Evolutionary conservation across 2,113 vertebrate genomes (phyloP), one percentile per base, ranked within the genome.

Genomic region (Callaeas wilsoni): DNA sequence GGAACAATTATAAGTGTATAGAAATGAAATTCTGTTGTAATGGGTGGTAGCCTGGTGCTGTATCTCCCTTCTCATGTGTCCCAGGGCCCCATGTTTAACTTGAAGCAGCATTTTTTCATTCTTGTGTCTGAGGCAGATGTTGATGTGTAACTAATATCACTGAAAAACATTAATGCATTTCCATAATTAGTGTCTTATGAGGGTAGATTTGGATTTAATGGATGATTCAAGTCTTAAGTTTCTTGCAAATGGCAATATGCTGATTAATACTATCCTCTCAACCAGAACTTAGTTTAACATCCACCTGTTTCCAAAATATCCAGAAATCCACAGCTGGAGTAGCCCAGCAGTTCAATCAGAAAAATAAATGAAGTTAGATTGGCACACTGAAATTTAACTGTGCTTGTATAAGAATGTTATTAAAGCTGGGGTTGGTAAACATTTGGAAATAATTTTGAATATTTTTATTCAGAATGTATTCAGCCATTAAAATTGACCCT

Each of bases 161-260:
- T 86, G 74, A 94, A 96, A 96, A 89, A 81, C 53, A 68, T 76
- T n/a, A 87, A 91, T 95, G 5, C 13, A 83, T 95, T 93, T 90
- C 93, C 89, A 91, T 97, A 95, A 94, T 94, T 81, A 95, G 70
- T 70, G 57, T 73, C 87, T 85, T 64, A 52, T 90, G 89, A 86
- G 46, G 71, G 50, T 70, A 96, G 85, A 69, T 89, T 89, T 89
- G 63, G 74, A 92, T 90, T 79, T 92, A 90, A 89, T 81, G 57
- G 63, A 47, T 35, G 44, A 90, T 71, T 92, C 67, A 53, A 74
- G 44, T 69, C 53, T 86, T 69, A 87, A 90, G 41, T 87, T 30
- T 87, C 86, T 95, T 94, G 77, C n/a, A 96, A 57, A 94, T 94
- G 95, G 44, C 30, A 87, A 52, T 89, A 75, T 90, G 93, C 47